Evolutionary conservation across 2,113 vertebrate genomes (phyloP), one percentile per base, ranked within the genome.

Genomic region (Planiliza haematocheilus): DNA sequence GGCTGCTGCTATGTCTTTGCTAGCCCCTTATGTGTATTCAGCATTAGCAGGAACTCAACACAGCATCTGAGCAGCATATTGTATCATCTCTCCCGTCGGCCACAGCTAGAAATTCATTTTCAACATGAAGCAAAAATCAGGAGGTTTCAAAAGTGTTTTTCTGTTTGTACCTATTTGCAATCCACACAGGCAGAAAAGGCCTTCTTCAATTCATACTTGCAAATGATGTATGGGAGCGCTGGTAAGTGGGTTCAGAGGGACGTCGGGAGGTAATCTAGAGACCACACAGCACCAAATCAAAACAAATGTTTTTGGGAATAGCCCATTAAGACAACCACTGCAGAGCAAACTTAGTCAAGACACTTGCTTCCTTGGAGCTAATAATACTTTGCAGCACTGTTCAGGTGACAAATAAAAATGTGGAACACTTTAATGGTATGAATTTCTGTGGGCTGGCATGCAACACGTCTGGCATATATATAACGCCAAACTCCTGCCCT

Each of bases 221-320:
- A 91, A 89, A 89, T 89, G 56, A 81, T 74, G 67, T 59, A 68
- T 67, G 77, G 77, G 77, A 84, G 66, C 30, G 39, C 72, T 39
- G 36, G 74, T 75, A 57, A 78, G 63, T 68, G 74, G 67, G 60
- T 85, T 84, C 71, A 51, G 43, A 24, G 77, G 80, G 65, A 79
- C 66, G 76, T 61, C 46, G 74, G 68, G 56, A 77, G 57, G 65
- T 61, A 67, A 85, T 18, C 50, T 49, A n/a, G 46, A 66, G 70
- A 76, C 38, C 59, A 52, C 12, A 39, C 7, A 56, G 46, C 34
- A 50, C n/a, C 52, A 77, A 66, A 82, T 77, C 51, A 65, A 65
- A 77, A 72, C 24, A 49, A 69, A 57, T 51, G 71, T 70, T 80
- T 75, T 41, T 55, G 45, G n/a, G 50, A 56, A 67, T 18, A 38